Base-by-base conservation (phyloP, 2,888 invertebrate species). In the Lepidonotus clava region DNA sequence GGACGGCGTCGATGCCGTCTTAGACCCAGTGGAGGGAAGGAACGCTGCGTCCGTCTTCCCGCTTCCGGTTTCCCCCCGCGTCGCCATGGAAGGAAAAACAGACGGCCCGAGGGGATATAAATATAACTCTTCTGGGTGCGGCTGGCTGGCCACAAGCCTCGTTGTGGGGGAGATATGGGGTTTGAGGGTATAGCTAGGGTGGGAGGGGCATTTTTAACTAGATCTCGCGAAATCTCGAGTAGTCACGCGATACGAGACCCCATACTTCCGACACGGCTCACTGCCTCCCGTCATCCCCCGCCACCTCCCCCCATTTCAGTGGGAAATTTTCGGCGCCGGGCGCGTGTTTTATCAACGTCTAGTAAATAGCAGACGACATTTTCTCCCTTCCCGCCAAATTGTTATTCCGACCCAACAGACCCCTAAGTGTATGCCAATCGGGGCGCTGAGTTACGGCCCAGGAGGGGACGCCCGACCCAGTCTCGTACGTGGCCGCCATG, bases 201-300 rank as follows among this genome's bases (percentile, higher is more conserved):
- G 46, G 46, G 8, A 18, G 8, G 18, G 46, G 8, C 46, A 46
- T 18, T 8, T 18, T 8, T 11, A 8, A 18, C 46, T 46, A 46
- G 46, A 46, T n/a, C n/a, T n/a, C n/a, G n/a, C n/a, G n/a, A n/a
- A 18, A 46, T 46, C 6, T 18, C 24, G 61, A 5, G 28, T 24
- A 61, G 61, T 61, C 61, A 61, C 61, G 61, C 61, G 61, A 61
- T 61, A 61, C 61, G 61, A 61, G 61, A 61, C 24, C 28, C 61
- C 61, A 28, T n/a, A 14, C 61, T 28, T 61, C 28, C 28, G 61
- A 28, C 28, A 24, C 28, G 61, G 61, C 28, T 61, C n/a, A 61
- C 61, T 61, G 61, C 1, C 28, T 11, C 61, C 28, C 61, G 61
- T 61, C 61, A 61, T 61, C 24, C 61, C 24, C 1, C 61, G 5